phyloP scores from a whole-genome alignment of 2,113 vertebrate species.

The Ammodytes dubius region DNA sequence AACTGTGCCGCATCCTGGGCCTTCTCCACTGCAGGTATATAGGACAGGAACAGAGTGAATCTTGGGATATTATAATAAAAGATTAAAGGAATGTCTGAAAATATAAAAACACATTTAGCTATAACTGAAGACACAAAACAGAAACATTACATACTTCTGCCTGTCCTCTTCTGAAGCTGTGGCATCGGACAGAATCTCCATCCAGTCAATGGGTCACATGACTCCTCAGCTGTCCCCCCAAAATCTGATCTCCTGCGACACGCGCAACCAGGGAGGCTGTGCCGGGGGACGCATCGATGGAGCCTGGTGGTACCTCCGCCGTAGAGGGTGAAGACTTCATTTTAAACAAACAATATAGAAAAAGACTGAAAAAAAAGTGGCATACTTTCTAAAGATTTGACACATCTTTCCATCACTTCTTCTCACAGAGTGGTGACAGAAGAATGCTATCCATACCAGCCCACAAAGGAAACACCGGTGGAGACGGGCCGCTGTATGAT shows the following conservation, averaged over 20 bases:
- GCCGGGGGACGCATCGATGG: slow-evolving; percentile 91
- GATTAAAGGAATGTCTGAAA: not conserved
- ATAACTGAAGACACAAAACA: not conserved
- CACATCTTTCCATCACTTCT: not conserved
- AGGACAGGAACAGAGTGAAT: not conserved
- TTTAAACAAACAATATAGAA: not conserved
- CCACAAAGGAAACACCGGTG: slow-evolving; percentile 74
- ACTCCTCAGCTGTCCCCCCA: slow-evolving; percentile 93
- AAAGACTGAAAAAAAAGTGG: not conserved
- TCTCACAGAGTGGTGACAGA: slow-evolving; percentile 92
- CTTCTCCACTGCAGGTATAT: slow-evolving; percentile 93
- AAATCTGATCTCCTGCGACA: slow-evolving; percentile 96
- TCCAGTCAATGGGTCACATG: slow-evolving; percentile 99
- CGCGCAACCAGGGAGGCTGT: slow-evolving; percentile 93
- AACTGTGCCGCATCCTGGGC: slow-evolving; percentile 98
- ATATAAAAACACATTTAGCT: not conserved
- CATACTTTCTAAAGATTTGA: not conserved
- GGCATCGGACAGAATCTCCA: slow-evolving; percentile 95
- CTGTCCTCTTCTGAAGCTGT: slow-evolving; percentile 83
- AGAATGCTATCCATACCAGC: slow-evolving; percentile 92
- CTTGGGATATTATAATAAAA: not conserved
- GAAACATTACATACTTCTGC: not conserved
- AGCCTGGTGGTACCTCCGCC: slow-evolving; percentile 96
- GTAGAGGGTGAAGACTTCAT: slow-evolving; percentile 86
- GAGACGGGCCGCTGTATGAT: slow-evolving; percentile 91